Evolutionary conservation across 2,113 vertebrate species (phyloP).

Genomic region (Gymnogyps californianus): DNA sequence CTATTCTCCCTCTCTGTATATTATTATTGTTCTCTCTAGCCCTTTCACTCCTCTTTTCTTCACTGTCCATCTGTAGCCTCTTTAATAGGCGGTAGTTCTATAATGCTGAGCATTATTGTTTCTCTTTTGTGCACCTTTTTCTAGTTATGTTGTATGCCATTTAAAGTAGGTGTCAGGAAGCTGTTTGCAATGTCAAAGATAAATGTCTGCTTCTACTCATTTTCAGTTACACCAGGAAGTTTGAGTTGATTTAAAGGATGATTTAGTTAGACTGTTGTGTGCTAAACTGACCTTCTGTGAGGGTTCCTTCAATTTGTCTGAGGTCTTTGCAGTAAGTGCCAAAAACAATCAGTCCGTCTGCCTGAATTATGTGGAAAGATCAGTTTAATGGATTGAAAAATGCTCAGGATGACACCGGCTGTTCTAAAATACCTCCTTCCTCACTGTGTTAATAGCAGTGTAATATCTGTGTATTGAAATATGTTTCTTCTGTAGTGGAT

Average conservation of each 20-base stretch:
- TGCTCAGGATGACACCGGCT: background rate
- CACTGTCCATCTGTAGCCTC: background rate
- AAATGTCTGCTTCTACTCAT: background rate
- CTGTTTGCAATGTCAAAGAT: background rate
- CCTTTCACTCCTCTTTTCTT: background rate
- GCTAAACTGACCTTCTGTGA: background rate
- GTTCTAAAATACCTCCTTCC: background rate
- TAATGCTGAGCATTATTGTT: background rate
- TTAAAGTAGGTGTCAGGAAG: background rate
- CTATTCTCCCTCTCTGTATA: background rate
- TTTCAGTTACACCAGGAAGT: background rate
- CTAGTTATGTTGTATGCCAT: background rate
- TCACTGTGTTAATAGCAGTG: background rate
- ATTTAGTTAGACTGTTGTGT: background rate
- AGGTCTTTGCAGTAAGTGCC: background rate
- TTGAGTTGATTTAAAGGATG: background rate
- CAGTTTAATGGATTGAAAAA: background rate
- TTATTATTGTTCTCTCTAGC: background rate
- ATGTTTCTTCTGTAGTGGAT: background rate
- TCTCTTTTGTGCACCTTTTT: background rate
- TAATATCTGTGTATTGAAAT: background rate
- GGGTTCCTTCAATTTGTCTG: background rate
- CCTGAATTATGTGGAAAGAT: background rate
- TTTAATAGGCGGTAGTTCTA: background rate
- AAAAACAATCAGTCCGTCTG: background rate